A percentile compares a stretch with the other conserved stretches of the same genome.
Evolutionary conservation across 1,140 invertebrate species (phyloP).

Genomic region (Conopomorpha cramerella): DNA sequence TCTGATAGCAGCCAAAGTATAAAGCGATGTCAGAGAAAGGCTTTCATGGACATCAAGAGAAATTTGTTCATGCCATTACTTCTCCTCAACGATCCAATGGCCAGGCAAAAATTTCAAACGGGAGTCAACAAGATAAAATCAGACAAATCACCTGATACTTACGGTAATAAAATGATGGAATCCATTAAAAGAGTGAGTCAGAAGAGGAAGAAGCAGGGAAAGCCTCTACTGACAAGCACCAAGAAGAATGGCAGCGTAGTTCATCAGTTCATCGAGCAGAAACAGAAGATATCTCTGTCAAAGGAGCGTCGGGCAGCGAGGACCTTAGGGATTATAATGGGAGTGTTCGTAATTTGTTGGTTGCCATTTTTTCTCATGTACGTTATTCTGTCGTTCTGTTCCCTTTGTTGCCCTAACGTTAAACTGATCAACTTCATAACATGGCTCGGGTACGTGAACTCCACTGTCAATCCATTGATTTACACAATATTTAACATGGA

Average conservation of each 20-base stretch:
- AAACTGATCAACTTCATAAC: constrained; percentile 83
- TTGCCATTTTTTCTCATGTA: constrained; percentile 94
- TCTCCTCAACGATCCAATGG: constrained; percentile 11
- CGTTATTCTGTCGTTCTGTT: constrained; percentile 82
- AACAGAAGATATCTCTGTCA: constrained; percentile 86
- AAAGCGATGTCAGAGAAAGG: constrained; percentile 12
- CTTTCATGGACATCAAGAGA: constrained; percentile 18
- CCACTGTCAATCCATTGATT: constrained; percentile 90
- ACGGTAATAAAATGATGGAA: constrained; percentile 7
- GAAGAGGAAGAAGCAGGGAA: constrained; percentile 9
- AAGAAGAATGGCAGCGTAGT: constrained; percentile 62
- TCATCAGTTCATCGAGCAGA: constrained; percentile 87
- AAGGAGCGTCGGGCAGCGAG: constrained; percentile 87
- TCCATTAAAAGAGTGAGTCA: constrained; percentile 11
- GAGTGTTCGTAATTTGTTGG: constrained; percentile 93
- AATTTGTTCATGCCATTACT: constrained; percentile 18
- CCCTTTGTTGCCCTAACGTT: constrained; percentile 71
- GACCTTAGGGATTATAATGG: constrained; percentile 89
- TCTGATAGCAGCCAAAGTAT: constrained; percentile 19
- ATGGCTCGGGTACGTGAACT: constrained; percentile 97
- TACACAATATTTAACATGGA: constrained; percentile 96
- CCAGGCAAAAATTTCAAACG: constrained; percentile 10
- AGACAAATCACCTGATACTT: constrained; percentile 2
- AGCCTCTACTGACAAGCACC: constrained; percentile 11
- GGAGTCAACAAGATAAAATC: constrained; percentile 7